Evolutionary conservation across 2,797 vertebrate genomes (phyloP).

Genomic region (Epinephelus awoara): DNA sequence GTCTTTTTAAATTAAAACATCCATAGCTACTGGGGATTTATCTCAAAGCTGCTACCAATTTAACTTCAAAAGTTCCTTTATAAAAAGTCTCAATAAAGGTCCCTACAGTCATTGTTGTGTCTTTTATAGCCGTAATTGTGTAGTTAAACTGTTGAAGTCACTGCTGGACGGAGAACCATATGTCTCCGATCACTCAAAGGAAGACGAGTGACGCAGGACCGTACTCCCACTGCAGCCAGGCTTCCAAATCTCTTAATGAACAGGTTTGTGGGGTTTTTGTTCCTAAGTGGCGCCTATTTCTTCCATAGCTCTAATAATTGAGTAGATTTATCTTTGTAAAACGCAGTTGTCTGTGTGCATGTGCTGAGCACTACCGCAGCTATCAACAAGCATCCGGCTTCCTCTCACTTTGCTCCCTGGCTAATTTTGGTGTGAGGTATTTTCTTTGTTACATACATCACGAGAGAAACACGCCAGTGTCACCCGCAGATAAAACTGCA

Average conservation of each 20-base stretch:
- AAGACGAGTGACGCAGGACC: conserved; percentile 43
- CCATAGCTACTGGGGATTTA: conserved; percentile 29
- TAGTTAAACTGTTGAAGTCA: conserved; percentile 61
- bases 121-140: conserved; percentile 39
- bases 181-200: conserved; percentile 48
- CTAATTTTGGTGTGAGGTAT: conserved; percentile 32
- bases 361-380: conserved; percentile 6
- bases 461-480: conserved; percentile 30
- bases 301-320: conserved; percentile 38
- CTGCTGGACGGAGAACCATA: conserved; percentile 46
- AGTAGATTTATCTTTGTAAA: conserved; percentile 47
- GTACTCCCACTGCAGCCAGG: conserved; percentile 37
- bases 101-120: conserved; percentile 40
- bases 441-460: conserved; percentile 26
- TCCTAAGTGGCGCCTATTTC: conserved; percentile 23
- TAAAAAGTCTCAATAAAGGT: conserved; percentile 26
- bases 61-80: conserved; percentile 29
- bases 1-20: conserved; percentile 26
- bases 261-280: conserved; percentile 8
- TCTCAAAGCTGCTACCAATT: conserved; percentile 45
- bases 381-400: conserved; percentile 37
- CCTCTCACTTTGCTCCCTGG: conserved; percentile 17
- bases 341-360: conserved; percentile 39
- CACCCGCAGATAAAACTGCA: conserved; percentile 33
- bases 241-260: conserved; percentile 43